Base-by-base conservation (phyloP, 2,797 vertebrate genomes). In the Lycodopsis pacificus region DNA sequence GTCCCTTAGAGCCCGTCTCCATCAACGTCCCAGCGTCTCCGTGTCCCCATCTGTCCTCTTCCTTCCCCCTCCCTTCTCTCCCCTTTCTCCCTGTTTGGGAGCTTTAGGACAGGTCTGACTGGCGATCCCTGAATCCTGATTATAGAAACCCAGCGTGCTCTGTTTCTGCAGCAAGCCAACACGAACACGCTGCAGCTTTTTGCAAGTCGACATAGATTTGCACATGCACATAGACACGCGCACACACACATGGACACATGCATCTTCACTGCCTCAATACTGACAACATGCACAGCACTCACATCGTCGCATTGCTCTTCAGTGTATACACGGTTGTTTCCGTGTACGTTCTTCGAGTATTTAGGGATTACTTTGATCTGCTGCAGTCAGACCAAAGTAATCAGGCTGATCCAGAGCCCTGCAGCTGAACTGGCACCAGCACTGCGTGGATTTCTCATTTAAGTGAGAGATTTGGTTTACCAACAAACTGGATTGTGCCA, bases 301-400 rank as follows among this genome's bases (percentile, higher is more conserved):
- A 20, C 40, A 48, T 57, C 4, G 12, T 70, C 73, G 76, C 46
- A 4, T 53, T 64, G 34, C 36, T n/a, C 71, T 72, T 63, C 74
- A 36, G 59, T 63, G 57, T 77, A 57, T 65, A 67, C 85, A 86
- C 19, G 46, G 44, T 74, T 64, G 46, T 51, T 81, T 82, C 75
- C 30, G n/a, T 85, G 84, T 87, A 79, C 17, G 46, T 78, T 83
- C 80, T 79, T 46, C 36, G 76, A 74, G 78, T 88, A 83, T 92
- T 81, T 75, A 44, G 68, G 89, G 91, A 94, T 94, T 94, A 92
- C 81, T 91, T 89, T 81, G 89, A 93, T 91, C 90, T 88, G 78
- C 85, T 84, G 77, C 87, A 78, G 84, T 81, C 90, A 69, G 81
- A 86, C 88, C 82, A 86, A 81, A 91, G 88, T 92, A 92, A 93